Base-by-base conservation (phyloP, 2,113 vertebrate species). In the Manacus vitellinus region DNA sequence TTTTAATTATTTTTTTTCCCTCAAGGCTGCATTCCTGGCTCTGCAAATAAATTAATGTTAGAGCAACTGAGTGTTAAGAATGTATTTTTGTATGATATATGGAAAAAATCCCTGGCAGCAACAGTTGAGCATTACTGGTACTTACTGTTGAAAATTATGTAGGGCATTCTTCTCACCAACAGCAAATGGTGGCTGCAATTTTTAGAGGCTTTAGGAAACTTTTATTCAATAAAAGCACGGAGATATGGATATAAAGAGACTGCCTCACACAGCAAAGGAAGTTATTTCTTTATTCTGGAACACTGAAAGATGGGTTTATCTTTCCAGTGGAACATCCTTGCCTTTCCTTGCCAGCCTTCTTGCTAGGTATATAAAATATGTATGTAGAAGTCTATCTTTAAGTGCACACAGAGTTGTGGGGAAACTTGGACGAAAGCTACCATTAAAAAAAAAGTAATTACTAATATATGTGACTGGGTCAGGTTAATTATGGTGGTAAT, bases 1-100 rank as follows among this genome's bases (percentile, higher is more conserved):
- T 90, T 93, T 83, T 31, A 86, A 88, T 95, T 93, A 8, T 51
- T 79, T 59, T 85, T 58, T 86, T 67, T 58, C 73, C 70, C 88
- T 96, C 23, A 74, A 88, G 91, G 83, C 55, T 86, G 67, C 46
- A 75, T 94, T 92, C 63, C 51, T 75, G 30, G 46, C 7, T 11
- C 41, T 86, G 47, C 30, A 85, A 80, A 92, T 90, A 94, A 77
- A 92, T 86, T 70, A 77, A 55, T 66, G 55, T 51, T 80, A 39
- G 11, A 88, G 33, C 51, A 88, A 59, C 23, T 70, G 44, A 73
- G 27, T 65, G 54, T 70, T 91, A 68, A 66, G 74, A 88, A 41
- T 72, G 9, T 68, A 14, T 70, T 85, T 89, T 87, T 94, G 18
- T 72, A 14, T 93, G 71, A 66, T 80, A 51, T 1, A 46, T 91